Evolutionary conservation across 1,140 invertebrate species (phyloP).

Genomic region (Venustaconcha ellipsiformis): DNA sequence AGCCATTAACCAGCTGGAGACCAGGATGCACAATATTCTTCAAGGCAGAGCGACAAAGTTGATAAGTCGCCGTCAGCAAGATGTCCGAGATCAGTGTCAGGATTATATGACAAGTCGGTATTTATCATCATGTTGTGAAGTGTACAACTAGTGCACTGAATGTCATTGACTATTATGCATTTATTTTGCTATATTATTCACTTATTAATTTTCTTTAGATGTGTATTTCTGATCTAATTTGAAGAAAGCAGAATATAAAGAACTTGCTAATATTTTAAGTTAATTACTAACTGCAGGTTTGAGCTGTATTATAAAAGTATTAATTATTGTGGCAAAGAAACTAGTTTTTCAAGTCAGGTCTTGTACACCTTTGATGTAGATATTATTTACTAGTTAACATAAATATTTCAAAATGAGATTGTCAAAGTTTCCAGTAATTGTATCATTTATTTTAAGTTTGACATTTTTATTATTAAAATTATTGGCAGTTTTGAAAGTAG

Average conservation of each 20-base stretch:
- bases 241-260: neutral
- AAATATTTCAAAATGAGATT: no score
- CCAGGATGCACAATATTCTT: constrained; percentile 80
- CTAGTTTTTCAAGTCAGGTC: no score
- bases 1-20: constrained; percentile 82
- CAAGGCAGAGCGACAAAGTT: constrained; percentile 80
- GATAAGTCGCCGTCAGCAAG: constrained; percentile 84
- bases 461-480: no score
- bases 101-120: constrained; percentile 78
- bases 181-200: neutral
- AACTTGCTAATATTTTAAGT: no score
- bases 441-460: no score
- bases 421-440: no score
- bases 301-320: no score
- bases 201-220: neutral
- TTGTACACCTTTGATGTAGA: no score
- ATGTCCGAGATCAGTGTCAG: constrained; percentile 93
- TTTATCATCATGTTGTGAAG: constrained; percentile 29
- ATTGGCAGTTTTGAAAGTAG: no score
- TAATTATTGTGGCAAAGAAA: no score
- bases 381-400: no score
- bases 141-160: neutral
- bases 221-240: neutral
- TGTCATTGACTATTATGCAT: neutral
- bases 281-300: no score